Evolutionary conservation across 2,113 vertebrate species (phyloP), one percentile per base, ranked within the genome.

Genomic region (Chascanopsetta lugubris): DNA sequence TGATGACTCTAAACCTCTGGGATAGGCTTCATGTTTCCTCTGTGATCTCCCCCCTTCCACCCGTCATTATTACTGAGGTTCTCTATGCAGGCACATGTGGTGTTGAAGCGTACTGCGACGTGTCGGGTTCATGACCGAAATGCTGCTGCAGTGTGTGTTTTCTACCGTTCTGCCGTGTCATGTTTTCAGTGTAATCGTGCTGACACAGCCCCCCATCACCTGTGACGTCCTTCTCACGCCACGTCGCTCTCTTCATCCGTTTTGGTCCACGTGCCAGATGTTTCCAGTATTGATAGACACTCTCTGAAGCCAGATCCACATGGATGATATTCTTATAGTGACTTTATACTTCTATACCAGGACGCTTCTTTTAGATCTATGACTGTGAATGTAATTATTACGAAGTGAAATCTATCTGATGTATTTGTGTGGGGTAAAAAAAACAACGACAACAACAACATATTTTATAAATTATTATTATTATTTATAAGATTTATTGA

Each of bases 341-440:
- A 87, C 81, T 85, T 87, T 80, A 77, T 84, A 82, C 69, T 30
- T 40, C 65, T 71, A n/a, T n/a, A 61, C 18, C 54, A 71, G 67
- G 53, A 51, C 22, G 58, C 67, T 54, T 73, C 24, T 69, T 72
- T 68, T 84, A 58, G 50, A 79, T 69, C 75, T 70, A 62, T 85
- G 83, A 92, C 85, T 78, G 70, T 88, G 87, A 92, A 90, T 92
- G 89, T 91, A 86, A 61, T 67, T 32, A 61, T 67, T 32, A 53
- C 75, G 24, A 82, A 53, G 43, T 42, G 32, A 63, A 51, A 83
- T 79, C 40, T 77, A 76, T 83, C 60, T 45, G 61, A 57, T 77
- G 47, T 73, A 68, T 66, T 72, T 69, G 69, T 84, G 77, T 69
- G 29, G 45, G 64, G 60, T 79, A 42, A 57, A 63, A 78, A 63